Conservation (phyloP, 2,888 invertebrate genomes). For the Scotopteryx bipunctaria region DNA sequence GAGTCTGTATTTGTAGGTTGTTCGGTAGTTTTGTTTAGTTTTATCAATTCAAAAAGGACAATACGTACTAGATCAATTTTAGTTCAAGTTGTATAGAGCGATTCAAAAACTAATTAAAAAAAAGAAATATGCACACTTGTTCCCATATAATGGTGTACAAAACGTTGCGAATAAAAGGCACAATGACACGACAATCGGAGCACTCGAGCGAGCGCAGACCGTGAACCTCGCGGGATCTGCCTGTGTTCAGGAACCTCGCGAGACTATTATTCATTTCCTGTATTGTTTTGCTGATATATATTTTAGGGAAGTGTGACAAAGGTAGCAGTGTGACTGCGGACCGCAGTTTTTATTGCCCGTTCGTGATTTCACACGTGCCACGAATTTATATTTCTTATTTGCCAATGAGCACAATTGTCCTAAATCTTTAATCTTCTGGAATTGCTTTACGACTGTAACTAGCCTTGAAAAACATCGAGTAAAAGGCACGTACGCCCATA, state of each 20-base stretch:
- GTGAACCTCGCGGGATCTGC: constrained; percentile 18
- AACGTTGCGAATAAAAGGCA: constrained; percentile 2
- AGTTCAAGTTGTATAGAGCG: too few species aligned
- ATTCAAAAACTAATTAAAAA: too few species aligned
- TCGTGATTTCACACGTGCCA: constrained; percentile 36
- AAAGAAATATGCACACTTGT: too few species aligned
- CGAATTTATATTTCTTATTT: constrained; percentile 28
- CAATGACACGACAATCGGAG: constrained; percentile 32
- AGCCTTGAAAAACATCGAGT: constrained; percentile 22
- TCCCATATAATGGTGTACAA: background rate
- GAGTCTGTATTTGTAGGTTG: too few species aligned
- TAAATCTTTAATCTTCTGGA: constrained; percentile 23
- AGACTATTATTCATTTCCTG: constrained; percentile 37
- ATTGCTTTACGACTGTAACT: constrained; percentile 24
- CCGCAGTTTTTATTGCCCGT: constrained; percentile 35
- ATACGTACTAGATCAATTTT: too few species aligned
- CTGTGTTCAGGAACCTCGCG: constrained; percentile 22
- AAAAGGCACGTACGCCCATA: constrained; percentile 25
- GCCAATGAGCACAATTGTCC: constrained; percentile 17
- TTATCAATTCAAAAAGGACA: too few species aligned
- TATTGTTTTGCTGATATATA: constrained; percentile 40
- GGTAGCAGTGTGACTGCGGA: constrained; percentile 35
- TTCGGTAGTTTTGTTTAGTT: too few species aligned
- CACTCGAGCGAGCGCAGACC: constrained; percentile 12
- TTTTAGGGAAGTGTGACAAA: constrained; percentile 35